Conservation (phyloP, 2,113 vertebrate species). For the Meles meles region DNA sequence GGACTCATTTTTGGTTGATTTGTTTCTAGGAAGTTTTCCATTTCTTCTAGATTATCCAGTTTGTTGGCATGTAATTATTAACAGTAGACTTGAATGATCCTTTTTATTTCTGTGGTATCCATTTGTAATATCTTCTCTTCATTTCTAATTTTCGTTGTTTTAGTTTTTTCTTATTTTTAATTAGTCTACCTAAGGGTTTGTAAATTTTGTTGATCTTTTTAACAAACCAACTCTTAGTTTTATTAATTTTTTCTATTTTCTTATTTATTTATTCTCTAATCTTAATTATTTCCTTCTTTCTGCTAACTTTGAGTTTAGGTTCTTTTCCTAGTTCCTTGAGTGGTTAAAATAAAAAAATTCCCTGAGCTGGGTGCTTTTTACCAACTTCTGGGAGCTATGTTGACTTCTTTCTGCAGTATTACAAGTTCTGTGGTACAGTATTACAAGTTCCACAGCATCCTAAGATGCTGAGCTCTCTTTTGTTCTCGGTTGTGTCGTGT, state of each 20-base stretch:
- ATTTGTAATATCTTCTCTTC: neutral
- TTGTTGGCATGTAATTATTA: neutral
- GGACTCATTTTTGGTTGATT: neutral
- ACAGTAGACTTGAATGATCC: neutral
- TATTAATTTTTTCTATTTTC: neutral
- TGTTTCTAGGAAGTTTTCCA: neutral
- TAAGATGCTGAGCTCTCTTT: neutral
- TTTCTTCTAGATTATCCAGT: neutral
- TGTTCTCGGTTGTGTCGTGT: neutral
- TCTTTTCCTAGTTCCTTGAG: neutral
- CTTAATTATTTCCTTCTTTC: neutral
- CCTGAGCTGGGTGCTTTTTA: neutral
- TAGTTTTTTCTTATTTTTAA: neutral
- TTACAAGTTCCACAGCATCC: neutral
- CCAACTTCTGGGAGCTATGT: neutral
- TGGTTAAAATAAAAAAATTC: neutral
- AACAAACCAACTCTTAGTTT: neutral
- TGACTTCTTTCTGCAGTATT: neutral
- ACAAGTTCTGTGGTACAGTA: neutral
- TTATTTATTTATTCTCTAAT: neutral
- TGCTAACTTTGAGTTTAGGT: neutral
- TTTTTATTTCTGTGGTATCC: neutral
- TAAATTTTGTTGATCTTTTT: neutral
- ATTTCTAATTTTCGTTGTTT: neutral
- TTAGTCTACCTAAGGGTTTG: neutral